phyloP scores from a whole-genome alignment of 1,140 invertebrate genomes.

The Brachionus plicatilis region DNA sequence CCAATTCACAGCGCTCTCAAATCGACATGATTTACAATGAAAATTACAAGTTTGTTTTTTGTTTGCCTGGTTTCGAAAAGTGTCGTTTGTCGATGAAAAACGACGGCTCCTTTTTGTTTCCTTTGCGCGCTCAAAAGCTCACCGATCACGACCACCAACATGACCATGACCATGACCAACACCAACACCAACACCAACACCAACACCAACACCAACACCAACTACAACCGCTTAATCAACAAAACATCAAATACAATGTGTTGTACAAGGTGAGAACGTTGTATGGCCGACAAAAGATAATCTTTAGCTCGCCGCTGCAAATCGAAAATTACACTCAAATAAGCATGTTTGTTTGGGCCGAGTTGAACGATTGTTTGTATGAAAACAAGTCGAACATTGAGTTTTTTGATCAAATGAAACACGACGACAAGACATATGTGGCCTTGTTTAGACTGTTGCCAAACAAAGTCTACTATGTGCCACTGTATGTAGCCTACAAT shows the following conservation, averaged over 20 bases:
- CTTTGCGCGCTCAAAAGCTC: background rate
- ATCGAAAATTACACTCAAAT: conserved; percentile 38
- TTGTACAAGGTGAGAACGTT: conserved; percentile 33
- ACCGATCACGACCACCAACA: background rate
- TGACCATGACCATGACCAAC: no score
- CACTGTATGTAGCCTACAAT: conserved; percentile 27
- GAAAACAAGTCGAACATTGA: background rate
- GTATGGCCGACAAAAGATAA: conserved; percentile 4
- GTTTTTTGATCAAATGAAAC: background rate
- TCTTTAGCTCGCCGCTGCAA: conserved; percentile 30
- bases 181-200: no score
- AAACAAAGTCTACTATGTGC: conserved; percentile 29
- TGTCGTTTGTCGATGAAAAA: conserved; percentile 32
- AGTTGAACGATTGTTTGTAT: background rate
- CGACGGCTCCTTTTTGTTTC: conserved; percentile 19
- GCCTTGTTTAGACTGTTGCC: conserved; percentile 1
- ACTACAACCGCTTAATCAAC: background rate
- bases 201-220: no score
- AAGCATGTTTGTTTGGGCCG: background rate
- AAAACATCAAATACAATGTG: conserved; percentile 12
- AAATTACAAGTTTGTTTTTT: conserved; percentile 28
- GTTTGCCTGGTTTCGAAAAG: background rate
- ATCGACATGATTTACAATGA: conserved; percentile 7
- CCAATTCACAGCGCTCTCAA: conserved; percentile 34
- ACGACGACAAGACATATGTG: background rate